Percentiles rank a stretch among this genome's conserved stretches.
Evolutionary conservation across 2,113 vertebrate genomes (phyloP).

Genomic region (Ochotona curzoniae): DNA sequence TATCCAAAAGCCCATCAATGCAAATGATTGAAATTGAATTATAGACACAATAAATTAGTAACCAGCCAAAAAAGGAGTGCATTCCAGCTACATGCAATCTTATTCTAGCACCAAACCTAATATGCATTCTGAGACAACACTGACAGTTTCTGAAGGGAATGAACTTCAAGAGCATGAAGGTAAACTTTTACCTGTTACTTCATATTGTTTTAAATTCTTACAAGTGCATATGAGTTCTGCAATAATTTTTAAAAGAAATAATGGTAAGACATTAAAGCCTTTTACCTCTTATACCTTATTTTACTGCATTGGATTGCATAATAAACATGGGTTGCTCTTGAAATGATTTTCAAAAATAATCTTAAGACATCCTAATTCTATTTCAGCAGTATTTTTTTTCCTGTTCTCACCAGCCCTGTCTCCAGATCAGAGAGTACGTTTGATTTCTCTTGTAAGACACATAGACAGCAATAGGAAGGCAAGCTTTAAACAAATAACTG

Average conservation of each 20-base stretch:
- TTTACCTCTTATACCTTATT: not conserved
- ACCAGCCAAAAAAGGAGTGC: not conserved
- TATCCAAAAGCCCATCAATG: not conserved
- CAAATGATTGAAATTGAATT: not conserved
- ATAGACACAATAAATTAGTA: not conserved
- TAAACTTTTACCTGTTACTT: conserved; percentile 4
- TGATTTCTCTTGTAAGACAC: not conserved
- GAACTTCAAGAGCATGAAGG: not conserved
- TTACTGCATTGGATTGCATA: conserved; percentile 1
- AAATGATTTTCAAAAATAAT: not conserved
- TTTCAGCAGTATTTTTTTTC: not conserved
- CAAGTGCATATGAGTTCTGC: not conserved
- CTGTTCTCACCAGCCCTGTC: not conserved
- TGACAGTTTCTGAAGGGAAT: conserved; percentile 1
- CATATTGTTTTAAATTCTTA: not conserved
- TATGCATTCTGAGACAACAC: not conserved
- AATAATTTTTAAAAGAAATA: not conserved
- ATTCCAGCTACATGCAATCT: not conserved
- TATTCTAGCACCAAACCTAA: not conserved
- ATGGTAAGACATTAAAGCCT: not conserved
- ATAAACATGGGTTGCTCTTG: conserved; percentile 5
- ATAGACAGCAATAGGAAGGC: not conserved
- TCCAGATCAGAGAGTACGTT: not conserved
- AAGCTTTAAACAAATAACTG: not conserved
- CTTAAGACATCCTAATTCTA: not conserved